phyloP scores from a whole-genome alignment of 2,113 vertebrate genomes.

The Galemys pyrenaicus region DNA sequence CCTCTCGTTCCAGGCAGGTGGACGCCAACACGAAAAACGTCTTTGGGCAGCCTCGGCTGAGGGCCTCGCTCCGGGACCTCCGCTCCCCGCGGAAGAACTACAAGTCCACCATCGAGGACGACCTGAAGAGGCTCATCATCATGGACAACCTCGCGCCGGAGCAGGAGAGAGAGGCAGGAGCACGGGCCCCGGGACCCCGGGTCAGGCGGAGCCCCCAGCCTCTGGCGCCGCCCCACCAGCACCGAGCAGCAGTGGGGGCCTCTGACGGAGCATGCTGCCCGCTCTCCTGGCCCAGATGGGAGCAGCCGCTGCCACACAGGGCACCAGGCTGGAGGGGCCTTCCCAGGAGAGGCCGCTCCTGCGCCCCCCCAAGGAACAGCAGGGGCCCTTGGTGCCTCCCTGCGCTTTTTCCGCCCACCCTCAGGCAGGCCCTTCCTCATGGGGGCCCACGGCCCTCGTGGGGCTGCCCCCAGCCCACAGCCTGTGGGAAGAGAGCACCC shows the following conservation, averaged over 20 bases:
- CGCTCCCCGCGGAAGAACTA: slow-evolving; percentile 92
- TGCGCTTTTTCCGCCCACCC: neutral
- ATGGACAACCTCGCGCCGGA: slow-evolving; percentile 90
- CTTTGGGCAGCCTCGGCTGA: slow-evolving; percentile 93
- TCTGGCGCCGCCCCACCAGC: fast-evolving
- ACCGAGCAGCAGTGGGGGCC: too few relatives aligned
- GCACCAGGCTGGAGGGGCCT: too few relatives aligned
- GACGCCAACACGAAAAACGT: slow-evolving; percentile 92
- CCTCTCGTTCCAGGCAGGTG: slow-evolving; percentile 86
- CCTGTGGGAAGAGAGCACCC: too few relatives aligned
- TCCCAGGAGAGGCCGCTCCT: too few relatives aligned
- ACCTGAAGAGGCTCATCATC: slow-evolving; percentile 95
- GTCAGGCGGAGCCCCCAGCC: neutral
- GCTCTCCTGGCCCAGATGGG: too few relatives aligned
- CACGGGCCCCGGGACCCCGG: neutral
- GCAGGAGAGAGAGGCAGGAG: slow-evolving; percentile 82
- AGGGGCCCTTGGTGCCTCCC: too few relatives aligned
- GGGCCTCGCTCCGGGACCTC: slow-evolving; percentile 93
- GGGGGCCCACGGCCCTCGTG: neutral
- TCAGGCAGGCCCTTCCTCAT: neutral
- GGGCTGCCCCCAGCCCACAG: neutral
- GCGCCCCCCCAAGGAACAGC: too few relatives aligned
- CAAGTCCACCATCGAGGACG: slow-evolving; percentile 95
- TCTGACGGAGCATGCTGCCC: too few relatives aligned
- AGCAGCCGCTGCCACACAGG: too few relatives aligned